These are phyloP conservation scores for Eupristina koningsbergeri DNA, from an alignment of 1,140 invertebrate genomes.

Conservation along the genomic window DNA sequence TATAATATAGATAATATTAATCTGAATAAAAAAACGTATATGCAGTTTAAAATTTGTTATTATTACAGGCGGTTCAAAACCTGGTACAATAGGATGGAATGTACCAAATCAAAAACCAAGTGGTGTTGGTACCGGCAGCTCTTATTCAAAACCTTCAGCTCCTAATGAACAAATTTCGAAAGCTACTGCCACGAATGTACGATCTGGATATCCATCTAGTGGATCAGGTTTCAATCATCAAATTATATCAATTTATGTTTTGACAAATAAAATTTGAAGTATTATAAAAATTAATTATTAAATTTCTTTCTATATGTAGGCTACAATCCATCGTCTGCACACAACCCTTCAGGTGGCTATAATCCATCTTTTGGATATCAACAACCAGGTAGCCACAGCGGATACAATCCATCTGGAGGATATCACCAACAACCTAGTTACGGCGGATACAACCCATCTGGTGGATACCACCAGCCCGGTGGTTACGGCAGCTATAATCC, in stretches of 20 bases:
- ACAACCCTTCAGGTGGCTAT: neutral
- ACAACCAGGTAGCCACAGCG: conserved; percentile 19
- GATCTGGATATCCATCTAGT: conserved; percentile 62
- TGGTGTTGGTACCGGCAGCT: conserved; percentile 36
- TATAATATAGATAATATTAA: neutral
- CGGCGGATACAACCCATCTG: conserved; percentile 1
- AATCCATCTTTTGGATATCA: neutral
- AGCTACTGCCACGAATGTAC: conserved; percentile 64
- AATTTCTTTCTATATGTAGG: conserved; percentile 51
- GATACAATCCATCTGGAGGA: conserved; percentile 57
- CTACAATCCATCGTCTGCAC: neutral
- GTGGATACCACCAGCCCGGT: neutral
- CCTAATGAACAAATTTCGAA: conserved; percentile 64
- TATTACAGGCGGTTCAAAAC: conserved; percentile 56
- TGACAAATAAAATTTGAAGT: too few species aligned
- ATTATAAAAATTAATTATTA: too few species aligned
- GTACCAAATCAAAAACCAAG: conserved; percentile 56
- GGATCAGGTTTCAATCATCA: neutral
- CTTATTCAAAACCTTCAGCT: conserved; percentile 61
- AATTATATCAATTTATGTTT: too few species aligned
- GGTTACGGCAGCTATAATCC: conserved; percentile 28
- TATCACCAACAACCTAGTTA: conserved; percentile 21
- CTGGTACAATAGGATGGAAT: conserved; percentile 67
- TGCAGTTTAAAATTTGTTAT: neutral
- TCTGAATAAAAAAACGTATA: neutral